Conservation (phyloP, 2,113 vertebrate genomes). For the Peromyscus polionotus region DNA sequence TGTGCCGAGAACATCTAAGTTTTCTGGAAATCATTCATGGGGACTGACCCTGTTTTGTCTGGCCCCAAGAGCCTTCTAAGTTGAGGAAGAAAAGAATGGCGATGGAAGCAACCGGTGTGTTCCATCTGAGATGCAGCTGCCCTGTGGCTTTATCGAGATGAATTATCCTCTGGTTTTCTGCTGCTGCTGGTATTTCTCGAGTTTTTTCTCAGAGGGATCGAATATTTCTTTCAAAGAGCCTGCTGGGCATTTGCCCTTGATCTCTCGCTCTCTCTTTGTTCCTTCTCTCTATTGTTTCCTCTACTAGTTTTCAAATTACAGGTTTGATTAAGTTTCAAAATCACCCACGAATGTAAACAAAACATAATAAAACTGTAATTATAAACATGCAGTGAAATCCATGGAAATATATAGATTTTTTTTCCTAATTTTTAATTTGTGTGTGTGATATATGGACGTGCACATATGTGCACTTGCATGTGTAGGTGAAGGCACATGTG, state of each 20-base stretch:
- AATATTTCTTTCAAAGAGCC: constrained; percentile 45
- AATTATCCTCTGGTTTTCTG: constrained; percentile 46
- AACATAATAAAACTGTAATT: not conserved
- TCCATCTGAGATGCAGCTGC: constrained; percentile 7
- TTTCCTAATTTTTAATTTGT: not conserved
- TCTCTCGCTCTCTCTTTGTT: constrained; percentile 15
- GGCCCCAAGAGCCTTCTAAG: constrained; percentile 54
- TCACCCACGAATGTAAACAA: not conserved
- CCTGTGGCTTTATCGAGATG: not conserved
- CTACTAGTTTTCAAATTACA: constrained; percentile 5
- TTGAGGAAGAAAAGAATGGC: constrained; percentile 58
- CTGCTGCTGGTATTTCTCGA: constrained; percentile 26
- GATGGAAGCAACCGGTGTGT: not conserved
- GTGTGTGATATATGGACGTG: not conserved
- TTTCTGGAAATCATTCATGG: constrained; percentile 63
- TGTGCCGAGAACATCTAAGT: constrained; percentile 25
- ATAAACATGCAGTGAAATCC: not conserved
- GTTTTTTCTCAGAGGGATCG: not conserved
- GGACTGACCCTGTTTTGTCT: constrained; percentile 23
- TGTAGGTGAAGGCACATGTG: not conserved
- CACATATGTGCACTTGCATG: not conserved
- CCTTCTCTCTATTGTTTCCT: constrained; percentile 6
- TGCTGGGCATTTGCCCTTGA: constrained; percentile 31
- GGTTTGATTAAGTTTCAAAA: constrained; percentile 52
- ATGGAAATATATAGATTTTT: not conserved